phyloP scores from a whole-genome alignment of 2,113 vertebrate species.

The Perccottus glenii region DNA sequence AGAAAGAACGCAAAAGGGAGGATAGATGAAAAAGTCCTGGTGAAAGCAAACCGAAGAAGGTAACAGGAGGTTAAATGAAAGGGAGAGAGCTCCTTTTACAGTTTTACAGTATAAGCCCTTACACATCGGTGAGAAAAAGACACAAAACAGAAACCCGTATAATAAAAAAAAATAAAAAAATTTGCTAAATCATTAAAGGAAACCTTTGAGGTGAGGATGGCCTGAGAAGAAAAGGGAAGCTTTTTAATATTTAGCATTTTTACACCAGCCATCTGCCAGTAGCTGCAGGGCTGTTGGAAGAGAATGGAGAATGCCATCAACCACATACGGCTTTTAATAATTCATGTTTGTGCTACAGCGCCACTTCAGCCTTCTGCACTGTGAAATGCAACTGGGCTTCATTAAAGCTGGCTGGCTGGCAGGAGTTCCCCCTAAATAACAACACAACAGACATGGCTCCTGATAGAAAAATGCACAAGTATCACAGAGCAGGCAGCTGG shows the following conservation, averaged over 20 bases:
- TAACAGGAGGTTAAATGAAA: constrained; percentile 11
- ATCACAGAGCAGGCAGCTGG: constrained; percentile 42
- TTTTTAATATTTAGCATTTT: constrained; percentile 76
- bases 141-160: constrained; percentile 5
- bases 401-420: constrained; percentile 55
- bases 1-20: neutral
- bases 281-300: constrained; percentile 53
- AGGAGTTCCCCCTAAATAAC: constrained; percentile 56
- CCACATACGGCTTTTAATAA: constrained; percentile 81
- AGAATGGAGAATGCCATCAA: constrained; percentile 62
- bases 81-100: constrained; percentile 6
- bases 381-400: constrained; percentile 56
- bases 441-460: constrained; percentile 11
- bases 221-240: constrained; percentile 20
- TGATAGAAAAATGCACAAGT: constrained; percentile 27
- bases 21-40: neutral
- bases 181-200: neutral
- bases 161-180: neutral
- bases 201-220: constrained; percentile 25
- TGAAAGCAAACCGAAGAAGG: constrained; percentile 21
- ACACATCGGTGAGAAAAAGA: neutral
- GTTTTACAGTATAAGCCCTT: neutral
- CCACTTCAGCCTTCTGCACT: constrained; percentile 67
- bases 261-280: constrained; percentile 76
- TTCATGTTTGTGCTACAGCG: constrained; percentile 68